Conservation (phyloP, 2,888 invertebrate genomes). For the Eupithecia tripunctaria region DNA sequence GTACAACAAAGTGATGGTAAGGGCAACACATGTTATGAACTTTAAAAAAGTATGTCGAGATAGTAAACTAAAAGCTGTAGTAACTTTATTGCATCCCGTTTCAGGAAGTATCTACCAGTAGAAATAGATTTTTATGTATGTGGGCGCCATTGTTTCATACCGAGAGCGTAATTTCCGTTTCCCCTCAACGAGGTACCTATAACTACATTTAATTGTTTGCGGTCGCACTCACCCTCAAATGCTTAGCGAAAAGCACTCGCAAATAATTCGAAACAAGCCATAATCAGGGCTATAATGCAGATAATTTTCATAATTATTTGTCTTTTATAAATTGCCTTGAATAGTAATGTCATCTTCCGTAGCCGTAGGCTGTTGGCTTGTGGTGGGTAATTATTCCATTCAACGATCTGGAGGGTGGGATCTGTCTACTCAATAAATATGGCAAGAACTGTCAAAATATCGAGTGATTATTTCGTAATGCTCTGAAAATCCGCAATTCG, state of each 20-base stretch:
- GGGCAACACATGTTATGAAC: not conserved
- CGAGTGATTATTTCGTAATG: too few relatives aligned
- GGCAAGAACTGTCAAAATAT: too few relatives aligned
- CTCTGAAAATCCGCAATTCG: too few relatives aligned
- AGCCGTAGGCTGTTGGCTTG: conserved; percentile 49
- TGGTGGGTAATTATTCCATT: conserved; percentile 40
- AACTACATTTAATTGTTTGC: conserved; percentile 62
- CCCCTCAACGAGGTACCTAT: conserved; percentile 41
- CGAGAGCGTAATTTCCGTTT: conserved; percentile 46
- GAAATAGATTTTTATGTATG: not conserved
- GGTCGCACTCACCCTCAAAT: conserved; percentile 51
- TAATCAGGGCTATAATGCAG: conserved; percentile 53
- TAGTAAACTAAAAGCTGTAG: not conserved
- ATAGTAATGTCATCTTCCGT: conserved; percentile 62
- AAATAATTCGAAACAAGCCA: conserved; percentile 62
- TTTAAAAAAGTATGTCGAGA: not conserved
- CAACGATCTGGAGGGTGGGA: too few relatives aligned
- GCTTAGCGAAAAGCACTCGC: conserved; percentile 46
- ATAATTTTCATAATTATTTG: conserved; percentile 66
- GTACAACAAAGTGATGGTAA: not conserved
- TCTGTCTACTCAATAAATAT: too few relatives aligned
- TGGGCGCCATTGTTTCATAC: not conserved
- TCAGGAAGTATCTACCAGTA: not conserved
- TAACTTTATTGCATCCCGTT: not conserved
- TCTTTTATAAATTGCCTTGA: conserved; percentile 60